Evolutionary conservation across 2,797 vertebrate genomes (phyloP).

Genomic region (Steatocranus sp.): DNA sequence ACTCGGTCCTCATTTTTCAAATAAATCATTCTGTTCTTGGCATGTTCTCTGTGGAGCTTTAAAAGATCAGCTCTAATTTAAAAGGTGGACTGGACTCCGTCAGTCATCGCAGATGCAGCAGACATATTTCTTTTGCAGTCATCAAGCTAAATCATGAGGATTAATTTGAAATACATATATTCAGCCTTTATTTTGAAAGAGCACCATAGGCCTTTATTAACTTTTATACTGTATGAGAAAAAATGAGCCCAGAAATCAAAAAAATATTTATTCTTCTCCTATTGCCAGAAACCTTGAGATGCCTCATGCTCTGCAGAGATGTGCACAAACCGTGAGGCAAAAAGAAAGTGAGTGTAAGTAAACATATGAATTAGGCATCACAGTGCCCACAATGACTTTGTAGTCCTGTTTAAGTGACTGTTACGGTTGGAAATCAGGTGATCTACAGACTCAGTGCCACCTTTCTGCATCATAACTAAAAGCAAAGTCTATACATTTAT

Average conservation of each 20-base stretch:
- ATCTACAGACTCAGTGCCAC: not conserved
- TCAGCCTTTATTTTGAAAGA: not conserved
- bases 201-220: not conserved
- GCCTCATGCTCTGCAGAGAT: not conserved
- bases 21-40: not conserved
- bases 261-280: not conserved
- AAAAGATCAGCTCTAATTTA: not conserved
- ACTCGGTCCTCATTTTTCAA: not conserved
- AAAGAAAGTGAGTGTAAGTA: not conserved
- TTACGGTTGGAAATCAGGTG: not conserved
- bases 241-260: not conserved
- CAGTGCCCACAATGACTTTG: not conserved
- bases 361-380: not conserved
- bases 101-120: not conserved
- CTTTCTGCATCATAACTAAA: not conserved
- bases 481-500: not conserved
- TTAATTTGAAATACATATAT: not conserved
- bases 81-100: not conserved
- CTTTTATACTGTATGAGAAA: not conserved
- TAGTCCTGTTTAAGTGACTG: not conserved
- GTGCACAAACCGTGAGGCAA: not conserved
- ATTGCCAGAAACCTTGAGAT: not conserved
- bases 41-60: not conserved
- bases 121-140: not conserved
- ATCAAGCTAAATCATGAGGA: not conserved